These are phyloP conservation scores for Gobiocypris rarus DNA, from an alignment of 2,113 vertebrate genomes.

Conservation along the genomic window DNA sequence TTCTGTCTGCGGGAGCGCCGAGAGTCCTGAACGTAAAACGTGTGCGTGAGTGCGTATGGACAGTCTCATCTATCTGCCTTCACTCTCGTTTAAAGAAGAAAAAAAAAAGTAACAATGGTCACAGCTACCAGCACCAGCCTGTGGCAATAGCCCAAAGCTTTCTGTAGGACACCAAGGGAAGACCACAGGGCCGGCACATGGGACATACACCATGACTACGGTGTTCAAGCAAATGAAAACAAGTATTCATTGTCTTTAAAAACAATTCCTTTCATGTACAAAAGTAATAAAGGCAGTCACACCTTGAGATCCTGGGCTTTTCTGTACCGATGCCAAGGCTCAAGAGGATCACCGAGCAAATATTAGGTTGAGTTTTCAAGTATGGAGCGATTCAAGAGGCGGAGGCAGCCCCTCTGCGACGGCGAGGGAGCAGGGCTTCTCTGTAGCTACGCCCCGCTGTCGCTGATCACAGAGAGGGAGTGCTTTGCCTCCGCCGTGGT, in stretches of 20 bases:
- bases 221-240: background rate
- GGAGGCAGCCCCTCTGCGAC: constrained; percentile 52
- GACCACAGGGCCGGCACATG: constrained; percentile 67
- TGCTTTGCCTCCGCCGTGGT: constrained; percentile 65
- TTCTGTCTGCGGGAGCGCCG: constrained; percentile 19
- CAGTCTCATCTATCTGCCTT: constrained; percentile 60
- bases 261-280: constrained; percentile 29
- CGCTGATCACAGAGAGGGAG: constrained; percentile 65
- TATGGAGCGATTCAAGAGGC: constrained; percentile 60
- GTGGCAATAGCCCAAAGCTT: constrained; percentile 71
- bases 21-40: constrained; percentile 35
- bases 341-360: constrained; percentile 16
- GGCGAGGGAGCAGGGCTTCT: constrained; percentile 77
- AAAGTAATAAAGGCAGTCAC: constrained; percentile 38
- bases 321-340: constrained; percentile 40
- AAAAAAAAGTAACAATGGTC: constrained; percentile 31
- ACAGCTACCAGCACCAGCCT: constrained; percentile 62
- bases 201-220: constrained; percentile 16
- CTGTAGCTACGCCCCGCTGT: constrained; percentile 83
- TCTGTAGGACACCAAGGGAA: constrained; percentile 74
- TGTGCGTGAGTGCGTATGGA: constrained; percentile 51
- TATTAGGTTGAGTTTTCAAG: constrained; percentile 56
- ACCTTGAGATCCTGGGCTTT: constrained; percentile 47
- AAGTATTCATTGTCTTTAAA: constrained; percentile 32
- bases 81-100: constrained; percentile 40